These are phyloP conservation scores for Ardeotis arabs DNA, from an alignment of 2,113 vertebrate genomes.

Conservation along the genomic window DNA sequence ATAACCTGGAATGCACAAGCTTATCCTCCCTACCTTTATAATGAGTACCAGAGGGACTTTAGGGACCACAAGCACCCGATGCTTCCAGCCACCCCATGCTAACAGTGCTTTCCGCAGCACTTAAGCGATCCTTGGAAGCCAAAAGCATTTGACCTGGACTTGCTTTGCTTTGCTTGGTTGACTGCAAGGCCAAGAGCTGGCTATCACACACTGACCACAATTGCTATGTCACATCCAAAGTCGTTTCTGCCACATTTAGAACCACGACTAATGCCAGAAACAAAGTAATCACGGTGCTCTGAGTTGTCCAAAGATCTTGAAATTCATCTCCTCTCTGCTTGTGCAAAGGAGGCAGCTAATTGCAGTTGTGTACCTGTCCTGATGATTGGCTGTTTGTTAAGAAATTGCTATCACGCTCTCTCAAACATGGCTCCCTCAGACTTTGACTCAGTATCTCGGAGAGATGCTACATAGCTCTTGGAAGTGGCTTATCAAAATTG, in stretches of 20 bases:
- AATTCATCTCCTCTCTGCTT: neutral
- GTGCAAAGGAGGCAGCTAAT: neutral
- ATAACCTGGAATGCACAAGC: conserved; percentile 35
- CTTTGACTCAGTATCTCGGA: conserved; percentile 9
- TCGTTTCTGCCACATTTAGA: conserved; percentile 10
- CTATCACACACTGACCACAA: conserved; percentile 38
- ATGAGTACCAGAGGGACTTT: conserved; percentile 47
- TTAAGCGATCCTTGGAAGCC: conserved; percentile 12
- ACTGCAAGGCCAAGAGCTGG: conserved; percentile 27
- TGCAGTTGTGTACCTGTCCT: neutral
- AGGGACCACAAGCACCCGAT: conserved; percentile 25
- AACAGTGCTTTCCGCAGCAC: conserved; percentile 33
- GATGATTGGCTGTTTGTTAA: conserved; percentile 7
- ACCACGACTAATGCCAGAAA: neutral
- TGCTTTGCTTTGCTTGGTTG: conserved; percentile 53
- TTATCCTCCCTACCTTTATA: conserved; percentile 58
- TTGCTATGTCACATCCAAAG: conserved; percentile 40
- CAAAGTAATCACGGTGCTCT: neutral
- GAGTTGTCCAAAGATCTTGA: neutral
- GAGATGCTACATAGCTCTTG: conserved; percentile 55
- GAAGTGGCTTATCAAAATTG: conserved; percentile 61
- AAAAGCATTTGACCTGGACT: conserved; percentile 40
- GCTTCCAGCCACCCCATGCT: neutral
- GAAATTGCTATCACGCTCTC: neutral
- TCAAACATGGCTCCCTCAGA: conserved; percentile 30